phyloP scores from a whole-genome alignment of 2,888 invertebrate species.

The Lasioglossum oenotherae region DNA sequence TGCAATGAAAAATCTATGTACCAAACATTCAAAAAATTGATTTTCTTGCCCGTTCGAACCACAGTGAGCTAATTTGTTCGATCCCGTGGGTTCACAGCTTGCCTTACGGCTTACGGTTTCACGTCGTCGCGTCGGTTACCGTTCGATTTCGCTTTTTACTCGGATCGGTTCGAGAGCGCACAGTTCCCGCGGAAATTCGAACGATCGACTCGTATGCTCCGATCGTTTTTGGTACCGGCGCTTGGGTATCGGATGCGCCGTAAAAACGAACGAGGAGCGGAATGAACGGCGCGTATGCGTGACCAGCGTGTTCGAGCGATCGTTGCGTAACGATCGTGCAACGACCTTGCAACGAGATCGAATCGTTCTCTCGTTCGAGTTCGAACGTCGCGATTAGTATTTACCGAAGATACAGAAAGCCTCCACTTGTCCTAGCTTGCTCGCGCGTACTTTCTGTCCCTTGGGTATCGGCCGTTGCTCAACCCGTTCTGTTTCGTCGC shows the following conservation, averaged over 20 bases:
- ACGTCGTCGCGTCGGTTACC: too few species aligned
- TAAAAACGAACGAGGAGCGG: neutral
- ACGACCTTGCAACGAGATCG: conserved; percentile 29
- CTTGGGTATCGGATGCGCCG: neutral
- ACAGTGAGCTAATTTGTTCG: too few species aligned
- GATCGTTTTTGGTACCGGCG: neutral
- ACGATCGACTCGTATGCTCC: neutral
- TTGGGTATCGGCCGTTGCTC: too few species aligned
- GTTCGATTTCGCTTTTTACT: neutral
- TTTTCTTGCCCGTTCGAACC: too few species aligned
- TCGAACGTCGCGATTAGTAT: neutral
- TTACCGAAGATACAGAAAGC: neutral
- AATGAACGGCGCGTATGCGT: neutral
- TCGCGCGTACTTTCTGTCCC: too few species aligned
- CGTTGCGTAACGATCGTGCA: conserved; percentile 32
- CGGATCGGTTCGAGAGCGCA: neutral
- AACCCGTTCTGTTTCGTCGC: neutral
- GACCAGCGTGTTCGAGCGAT: conserved; percentile 6
- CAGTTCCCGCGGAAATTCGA: neutral
- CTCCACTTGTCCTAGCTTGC: too few species aligned
- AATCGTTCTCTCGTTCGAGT: conserved; percentile 33
- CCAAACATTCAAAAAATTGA: too few species aligned
- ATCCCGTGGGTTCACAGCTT: too few species aligned
- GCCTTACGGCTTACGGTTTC: too few species aligned
- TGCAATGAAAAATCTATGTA: too few species aligned